These are phyloP conservation scores for Apaloderma vittatum DNA, from an alignment of 2,113 vertebrate genomes.

Conservation along the genomic window DNA sequence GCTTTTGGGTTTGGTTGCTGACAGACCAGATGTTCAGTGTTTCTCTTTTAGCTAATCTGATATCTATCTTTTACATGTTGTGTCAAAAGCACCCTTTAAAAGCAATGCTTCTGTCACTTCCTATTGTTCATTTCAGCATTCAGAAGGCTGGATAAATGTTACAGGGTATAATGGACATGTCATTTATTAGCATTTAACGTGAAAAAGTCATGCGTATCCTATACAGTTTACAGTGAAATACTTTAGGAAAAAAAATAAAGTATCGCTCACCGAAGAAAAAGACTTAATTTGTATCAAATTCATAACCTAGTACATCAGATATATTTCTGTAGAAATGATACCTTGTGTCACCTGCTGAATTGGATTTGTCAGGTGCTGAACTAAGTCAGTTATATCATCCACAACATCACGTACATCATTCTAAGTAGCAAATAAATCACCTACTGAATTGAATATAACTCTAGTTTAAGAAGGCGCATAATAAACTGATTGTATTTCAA, in stretches of 20 bases:
- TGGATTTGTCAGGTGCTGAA: slow-evolving; percentile 22
- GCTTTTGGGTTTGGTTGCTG: neutral
- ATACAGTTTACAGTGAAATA: neutral
- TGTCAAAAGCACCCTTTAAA: neutral
- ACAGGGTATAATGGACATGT: neutral
- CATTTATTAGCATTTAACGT: neutral
- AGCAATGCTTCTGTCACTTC: neutral
- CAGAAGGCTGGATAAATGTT: neutral
- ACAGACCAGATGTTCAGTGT: neutral
- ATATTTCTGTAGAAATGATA: slow-evolving; percentile 1
- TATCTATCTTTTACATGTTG: neutral
- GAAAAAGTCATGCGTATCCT: neutral
- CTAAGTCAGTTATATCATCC: neutral
- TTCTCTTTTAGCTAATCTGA: neutral
- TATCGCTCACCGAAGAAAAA: neutral
- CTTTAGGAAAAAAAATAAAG: neutral
- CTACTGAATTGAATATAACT: neutral
- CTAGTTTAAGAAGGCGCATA: neutral
- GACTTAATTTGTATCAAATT: neutral
- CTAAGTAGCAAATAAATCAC: slow-evolving; percentile 12
- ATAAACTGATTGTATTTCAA: neutral
- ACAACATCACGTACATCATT: slow-evolving; percentile 1
- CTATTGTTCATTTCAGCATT: neutral
- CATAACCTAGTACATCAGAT: neutral
- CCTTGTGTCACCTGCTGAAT: neutral